Conservation (phyloP, 2,113 vertebrate species). For the Oenanthe oenanthe region DNA sequence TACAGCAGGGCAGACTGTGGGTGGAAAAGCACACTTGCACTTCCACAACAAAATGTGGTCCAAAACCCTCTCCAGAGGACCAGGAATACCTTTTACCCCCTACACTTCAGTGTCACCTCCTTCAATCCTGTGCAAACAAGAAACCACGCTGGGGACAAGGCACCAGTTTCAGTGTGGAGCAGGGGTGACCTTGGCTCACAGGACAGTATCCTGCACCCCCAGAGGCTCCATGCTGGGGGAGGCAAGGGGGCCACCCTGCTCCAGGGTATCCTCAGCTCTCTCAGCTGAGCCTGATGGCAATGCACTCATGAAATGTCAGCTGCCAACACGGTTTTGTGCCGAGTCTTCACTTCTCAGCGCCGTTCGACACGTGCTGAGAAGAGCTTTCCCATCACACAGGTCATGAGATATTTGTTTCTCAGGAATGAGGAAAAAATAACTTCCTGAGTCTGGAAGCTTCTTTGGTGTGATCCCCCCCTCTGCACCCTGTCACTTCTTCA, state of each 20-base stretch:
- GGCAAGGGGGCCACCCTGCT: accelerated
- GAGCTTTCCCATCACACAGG: not conserved
- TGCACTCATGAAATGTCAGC: not conserved
- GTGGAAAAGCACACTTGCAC: not conserved
- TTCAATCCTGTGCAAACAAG: not conserved
- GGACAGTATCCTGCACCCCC: not conserved
- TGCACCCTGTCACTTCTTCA: not conserved
- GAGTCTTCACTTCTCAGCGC: not conserved
- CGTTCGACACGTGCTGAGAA: accelerated
- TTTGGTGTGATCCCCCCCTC: not conserved
- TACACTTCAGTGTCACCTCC: not conserved
- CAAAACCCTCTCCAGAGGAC: not conserved
- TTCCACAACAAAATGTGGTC: not conserved
- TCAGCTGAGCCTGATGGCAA: not conserved
- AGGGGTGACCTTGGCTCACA: not conserved
- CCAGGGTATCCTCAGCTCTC: not conserved
- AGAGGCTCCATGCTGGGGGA: not conserved
- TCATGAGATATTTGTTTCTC: not conserved
- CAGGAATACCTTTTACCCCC: not conserved
- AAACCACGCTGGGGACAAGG: accelerated
- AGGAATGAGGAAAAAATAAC: not conserved
- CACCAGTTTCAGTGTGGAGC: not conserved
- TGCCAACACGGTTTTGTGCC: not conserved
- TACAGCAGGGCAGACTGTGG: not conserved
- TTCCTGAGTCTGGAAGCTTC: not conserved